These are phyloP conservation scores for Litoditis marina DNA, from an alignment of 2,888 invertebrate species.

Conservation along the genomic window DNA sequence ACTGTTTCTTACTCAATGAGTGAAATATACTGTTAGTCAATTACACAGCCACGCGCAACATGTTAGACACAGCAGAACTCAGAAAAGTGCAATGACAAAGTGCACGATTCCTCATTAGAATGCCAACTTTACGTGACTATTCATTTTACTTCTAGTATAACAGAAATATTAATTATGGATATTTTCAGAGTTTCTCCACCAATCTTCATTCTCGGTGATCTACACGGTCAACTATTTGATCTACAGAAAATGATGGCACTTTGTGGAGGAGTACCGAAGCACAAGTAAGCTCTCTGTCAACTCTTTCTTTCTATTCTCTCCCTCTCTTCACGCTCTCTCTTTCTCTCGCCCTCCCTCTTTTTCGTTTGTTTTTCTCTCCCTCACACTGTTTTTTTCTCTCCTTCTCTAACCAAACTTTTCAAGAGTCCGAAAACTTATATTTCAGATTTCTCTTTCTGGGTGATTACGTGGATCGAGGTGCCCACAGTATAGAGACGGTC, in stretches of 20 bases:
- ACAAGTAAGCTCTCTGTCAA: conserved; percentile 82
- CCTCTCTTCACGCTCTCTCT: no score
- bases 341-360: no score
- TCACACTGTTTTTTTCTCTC: no score
- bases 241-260: conserved; percentile 64
- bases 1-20: no score
- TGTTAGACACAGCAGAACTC: no score
- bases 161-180: no score
- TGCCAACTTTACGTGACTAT: no score
- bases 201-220: conserved; percentile 72
- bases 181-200: conserved; percentile 22
- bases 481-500: conserved; percentile 73
- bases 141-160: no score
- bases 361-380: not conserved
- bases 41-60: no score
- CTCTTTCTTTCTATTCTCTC: not conserved
- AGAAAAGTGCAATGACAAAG: no score
- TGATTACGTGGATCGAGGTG: conserved; percentile 94
- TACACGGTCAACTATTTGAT: conserved; percentile 97
- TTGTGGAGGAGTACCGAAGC: conserved; percentile 12
- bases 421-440: not conserved
- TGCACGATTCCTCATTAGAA: no score
- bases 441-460: conserved; percentile 77
- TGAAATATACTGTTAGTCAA: no score
- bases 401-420: not conserved